A percentile compares a stretch with the other conserved stretches of the same genome.
phyloP scores from a whole-genome alignment of 2,888 invertebrate genomes.

The Polymixis lichenea region DNA sequence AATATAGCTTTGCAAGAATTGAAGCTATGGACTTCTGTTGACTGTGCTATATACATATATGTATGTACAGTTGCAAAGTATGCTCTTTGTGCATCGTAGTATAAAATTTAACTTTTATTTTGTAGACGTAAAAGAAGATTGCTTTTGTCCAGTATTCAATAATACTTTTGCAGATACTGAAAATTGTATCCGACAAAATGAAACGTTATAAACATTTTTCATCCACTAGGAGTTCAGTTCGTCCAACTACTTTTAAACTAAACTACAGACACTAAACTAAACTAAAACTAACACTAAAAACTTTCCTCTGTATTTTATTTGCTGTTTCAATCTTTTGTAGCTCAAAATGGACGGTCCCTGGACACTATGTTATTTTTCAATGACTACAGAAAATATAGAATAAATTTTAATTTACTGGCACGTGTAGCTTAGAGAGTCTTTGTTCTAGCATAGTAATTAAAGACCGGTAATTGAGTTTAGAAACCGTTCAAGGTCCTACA shows the following conservation, averaged over 20 bases:
- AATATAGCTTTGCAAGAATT: not conserved
- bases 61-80: not conserved
- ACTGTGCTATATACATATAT: not conserved
- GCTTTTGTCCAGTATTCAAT: conserved; percentile 25
- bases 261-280: not conserved
- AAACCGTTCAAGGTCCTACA: not conserved
- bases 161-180: conserved; percentile 26
- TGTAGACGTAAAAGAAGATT: conserved; percentile 15
- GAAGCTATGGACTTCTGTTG: not conserved
- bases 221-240: conserved; percentile 19
- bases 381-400: not conserved
- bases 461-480: not conserved
- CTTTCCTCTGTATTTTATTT: conserved; percentile 9
- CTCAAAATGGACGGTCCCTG: conserved; percentile 1
- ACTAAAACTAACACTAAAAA: conserved; percentile 11
- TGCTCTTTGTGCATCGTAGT: conserved; percentile 4
- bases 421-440: not conserved
- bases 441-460: not conserved
- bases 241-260: conserved; percentile 31
- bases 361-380: not conserved
- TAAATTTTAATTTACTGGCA: not conserved
- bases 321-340: conserved; percentile 16
- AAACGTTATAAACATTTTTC: conserved; percentile 30
- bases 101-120: conserved; percentile 33
- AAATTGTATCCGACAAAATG: conserved; percentile 22